These are phyloP conservation scores for Anolis carolinensis DNA, from an alignment of 2,113 vertebrate species.

Conservation along the genomic window DNA sequence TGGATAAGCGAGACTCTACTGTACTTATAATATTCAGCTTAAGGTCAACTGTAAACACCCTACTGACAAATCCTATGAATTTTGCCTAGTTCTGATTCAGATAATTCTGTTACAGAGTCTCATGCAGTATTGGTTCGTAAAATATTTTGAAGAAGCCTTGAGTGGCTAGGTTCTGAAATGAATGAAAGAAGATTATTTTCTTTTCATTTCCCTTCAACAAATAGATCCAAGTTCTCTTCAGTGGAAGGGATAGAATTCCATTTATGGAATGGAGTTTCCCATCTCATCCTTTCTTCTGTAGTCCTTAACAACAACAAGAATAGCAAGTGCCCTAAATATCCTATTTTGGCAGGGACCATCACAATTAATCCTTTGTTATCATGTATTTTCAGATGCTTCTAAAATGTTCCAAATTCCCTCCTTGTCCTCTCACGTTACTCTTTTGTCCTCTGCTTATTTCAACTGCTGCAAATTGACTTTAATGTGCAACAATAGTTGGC, in stretches of 20 bases:
- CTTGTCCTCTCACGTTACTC: background rate
- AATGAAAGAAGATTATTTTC: background rate
- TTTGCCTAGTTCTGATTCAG: background rate
- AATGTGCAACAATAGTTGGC: no score
- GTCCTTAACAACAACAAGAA: background rate
- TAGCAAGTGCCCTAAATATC: no score
- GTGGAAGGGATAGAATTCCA: background rate
- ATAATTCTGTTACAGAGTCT: background rate
- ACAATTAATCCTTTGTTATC: no score
- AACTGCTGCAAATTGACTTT: no score
- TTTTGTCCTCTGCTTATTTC: no score
- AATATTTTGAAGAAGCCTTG: background rate
- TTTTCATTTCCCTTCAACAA: background rate
- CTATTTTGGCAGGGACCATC: no score
- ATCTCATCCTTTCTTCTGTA: background rate
- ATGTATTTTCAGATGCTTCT: no score
- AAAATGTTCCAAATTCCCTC: no score
- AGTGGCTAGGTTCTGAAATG: background rate
- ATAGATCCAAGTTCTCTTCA: background rate
- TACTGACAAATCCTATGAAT: background rate
- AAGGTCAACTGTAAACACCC: no score
- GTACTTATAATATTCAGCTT: no score
- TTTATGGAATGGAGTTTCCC: background rate
- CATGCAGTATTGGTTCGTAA: background rate
- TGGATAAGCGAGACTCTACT: no score